A percentile compares a stretch with the other conserved stretches of the same genome.
Evolutionary conservation across 1,140 invertebrate species (phyloP).

Genomic region (Megalonaias nervosa): DNA sequence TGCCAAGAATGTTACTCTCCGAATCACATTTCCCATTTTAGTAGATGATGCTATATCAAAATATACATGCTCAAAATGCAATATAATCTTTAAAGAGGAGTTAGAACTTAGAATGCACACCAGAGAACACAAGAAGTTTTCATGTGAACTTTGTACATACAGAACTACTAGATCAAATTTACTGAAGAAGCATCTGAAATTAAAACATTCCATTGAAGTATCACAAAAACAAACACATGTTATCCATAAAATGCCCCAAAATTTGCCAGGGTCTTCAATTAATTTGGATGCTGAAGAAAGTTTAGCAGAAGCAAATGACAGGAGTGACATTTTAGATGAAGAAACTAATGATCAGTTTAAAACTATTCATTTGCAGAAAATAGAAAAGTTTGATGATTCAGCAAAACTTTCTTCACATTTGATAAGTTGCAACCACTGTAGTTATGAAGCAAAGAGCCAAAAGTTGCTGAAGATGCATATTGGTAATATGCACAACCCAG

Average conservation of each 20-base stretch:
- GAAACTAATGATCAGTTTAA: conserved; percentile 10
- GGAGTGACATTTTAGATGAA: neutral
- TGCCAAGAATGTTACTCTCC: conserved; percentile 37
- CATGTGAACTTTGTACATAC: conserved; percentile 19
- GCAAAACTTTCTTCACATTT: too few species aligned
- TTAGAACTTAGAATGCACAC: conserved; percentile 31
- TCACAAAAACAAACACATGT: too few species aligned
- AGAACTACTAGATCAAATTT: conserved; percentile 12
- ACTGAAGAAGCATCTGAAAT: conserved; percentile 18
- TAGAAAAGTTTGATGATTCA: too few species aligned
- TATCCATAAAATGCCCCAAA: too few species aligned
- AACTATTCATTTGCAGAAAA: too few species aligned
- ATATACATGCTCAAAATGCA: conserved; percentile 32
- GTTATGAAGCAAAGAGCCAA: conserved; percentile 1
- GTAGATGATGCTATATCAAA: neutral
- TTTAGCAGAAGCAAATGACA: neutral
- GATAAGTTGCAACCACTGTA: conserved; percentile 3
- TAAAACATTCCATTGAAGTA: neutral
- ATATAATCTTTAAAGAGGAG: conserved; percentile 30
- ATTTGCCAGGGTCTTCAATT: too few species aligned
- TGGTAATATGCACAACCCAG: conserved; percentile 20
- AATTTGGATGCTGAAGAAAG: neutral
- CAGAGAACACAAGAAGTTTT: conserved; percentile 5
- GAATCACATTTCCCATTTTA: conserved; percentile 27
- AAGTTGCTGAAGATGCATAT: conserved; percentile 18